phyloP scores from a whole-genome alignment of 2,113 vertebrate species.

The Centropus bengalensis region DNA sequence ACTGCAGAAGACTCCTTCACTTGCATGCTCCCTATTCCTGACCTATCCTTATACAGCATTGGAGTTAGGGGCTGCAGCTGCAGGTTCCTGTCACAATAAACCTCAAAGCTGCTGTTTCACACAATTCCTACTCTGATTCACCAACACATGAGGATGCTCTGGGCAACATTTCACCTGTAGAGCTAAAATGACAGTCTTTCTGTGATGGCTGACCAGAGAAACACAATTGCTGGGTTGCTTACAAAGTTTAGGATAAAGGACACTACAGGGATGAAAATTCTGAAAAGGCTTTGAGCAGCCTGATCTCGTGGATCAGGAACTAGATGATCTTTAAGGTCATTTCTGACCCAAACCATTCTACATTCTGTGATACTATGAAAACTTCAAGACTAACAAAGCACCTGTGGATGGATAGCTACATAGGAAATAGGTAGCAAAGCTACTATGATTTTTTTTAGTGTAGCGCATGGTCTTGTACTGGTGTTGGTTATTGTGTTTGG shows the following conservation, averaged over 20 bases:
- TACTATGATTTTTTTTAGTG: not conserved
- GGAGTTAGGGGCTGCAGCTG: not conserved
- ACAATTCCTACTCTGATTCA: not conserved
- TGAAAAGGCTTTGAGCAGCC: not conserved
- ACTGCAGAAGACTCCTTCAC: not conserved
- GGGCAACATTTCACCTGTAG: not conserved
- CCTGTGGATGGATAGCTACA: not conserved
- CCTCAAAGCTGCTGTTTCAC: not conserved
- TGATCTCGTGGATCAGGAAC: no score
- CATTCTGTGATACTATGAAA: not conserved
- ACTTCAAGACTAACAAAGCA: not conserved
- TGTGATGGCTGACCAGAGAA: not conserved
- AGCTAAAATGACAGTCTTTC: not conserved
- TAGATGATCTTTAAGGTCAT: no score
- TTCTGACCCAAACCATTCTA: no score
- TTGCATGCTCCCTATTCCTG: not conserved
- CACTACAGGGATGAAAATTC: not conserved
- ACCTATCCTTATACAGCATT: not conserved
- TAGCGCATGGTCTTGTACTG: not conserved
- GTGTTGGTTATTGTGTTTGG: not conserved
- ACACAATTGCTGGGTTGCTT: not conserved
- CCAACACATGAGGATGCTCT: not conserved
- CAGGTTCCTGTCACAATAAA: not conserved
- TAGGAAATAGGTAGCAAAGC: not conserved
- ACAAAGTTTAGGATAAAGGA: not conserved